Conservation (phyloP, 2,113 vertebrate genomes). For the Amphiprion percula region DNA sequence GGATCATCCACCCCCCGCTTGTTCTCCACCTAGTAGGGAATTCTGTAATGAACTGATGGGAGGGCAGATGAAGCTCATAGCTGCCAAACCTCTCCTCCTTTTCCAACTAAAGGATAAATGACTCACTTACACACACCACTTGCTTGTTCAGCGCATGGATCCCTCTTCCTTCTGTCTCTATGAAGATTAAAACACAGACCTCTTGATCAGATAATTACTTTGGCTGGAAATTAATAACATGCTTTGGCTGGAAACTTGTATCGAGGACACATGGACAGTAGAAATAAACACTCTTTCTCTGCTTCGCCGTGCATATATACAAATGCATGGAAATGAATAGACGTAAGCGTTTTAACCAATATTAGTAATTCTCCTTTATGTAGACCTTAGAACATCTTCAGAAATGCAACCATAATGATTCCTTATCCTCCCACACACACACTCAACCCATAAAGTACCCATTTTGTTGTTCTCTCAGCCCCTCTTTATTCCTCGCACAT, state of each 20-base stretch:
- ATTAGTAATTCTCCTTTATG: slow-evolving; percentile 48
- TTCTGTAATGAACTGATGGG: slow-evolving; percentile 77
- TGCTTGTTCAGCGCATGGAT: slow-evolving; percentile 57
- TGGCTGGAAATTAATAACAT: slow-evolving; percentile 69
- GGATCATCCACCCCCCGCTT: slow-evolving; percentile 61
- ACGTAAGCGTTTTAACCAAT: slow-evolving; percentile 12
- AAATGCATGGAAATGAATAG: slow-evolving; percentile 37
- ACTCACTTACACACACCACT: slow-evolving; percentile 73
- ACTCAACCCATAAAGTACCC: slow-evolving; percentile 38
- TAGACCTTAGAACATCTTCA: slow-evolving; percentile 36
- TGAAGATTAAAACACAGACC: slow-evolving; percentile 74
- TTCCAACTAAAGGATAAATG: slow-evolving; percentile 74
- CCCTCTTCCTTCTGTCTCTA: slow-evolving; percentile 64
- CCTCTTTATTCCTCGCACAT: slow-evolving; percentile 58
- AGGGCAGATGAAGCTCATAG: slow-evolving; percentile 73
- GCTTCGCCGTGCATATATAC: slow-evolving; percentile 11
- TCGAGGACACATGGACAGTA: slow-evolving; percentile 1
- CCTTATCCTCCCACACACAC: slow-evolving; percentile 41
- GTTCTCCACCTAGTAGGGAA: slow-evolving; percentile 71
- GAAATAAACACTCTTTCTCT: slow-evolving; percentile 14
- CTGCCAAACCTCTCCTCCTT: slow-evolving; percentile 75
- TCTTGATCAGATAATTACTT: slow-evolving; percentile 78
- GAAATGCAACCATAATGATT: slow-evolving; percentile 46
- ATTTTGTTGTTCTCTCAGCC: slow-evolving; percentile 48
- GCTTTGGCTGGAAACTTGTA: slow-evolving; percentile 63